Conservation (phyloP, 2,888 invertebrate species). For the Steinernema hermaphroditum region DNA sequence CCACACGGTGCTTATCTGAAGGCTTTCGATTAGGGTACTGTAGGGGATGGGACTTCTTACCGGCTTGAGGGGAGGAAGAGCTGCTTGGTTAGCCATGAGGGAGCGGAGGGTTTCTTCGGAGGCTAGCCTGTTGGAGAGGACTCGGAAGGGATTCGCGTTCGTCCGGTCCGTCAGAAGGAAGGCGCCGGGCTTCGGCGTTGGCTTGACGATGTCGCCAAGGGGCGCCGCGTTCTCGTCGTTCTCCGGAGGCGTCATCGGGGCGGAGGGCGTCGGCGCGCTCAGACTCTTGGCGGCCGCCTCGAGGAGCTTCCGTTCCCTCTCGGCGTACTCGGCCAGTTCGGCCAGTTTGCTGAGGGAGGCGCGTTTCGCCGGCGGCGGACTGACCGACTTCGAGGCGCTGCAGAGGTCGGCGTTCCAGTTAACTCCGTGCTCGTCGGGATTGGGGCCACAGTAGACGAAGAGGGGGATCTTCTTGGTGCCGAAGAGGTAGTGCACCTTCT, state of each 20-base stretch:
- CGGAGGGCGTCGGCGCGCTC: neutral
- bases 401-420: neutral
- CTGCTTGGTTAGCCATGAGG: neutral
- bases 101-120: neutral
- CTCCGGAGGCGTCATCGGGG: slow-evolving; percentile 9
- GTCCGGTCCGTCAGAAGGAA: neutral
- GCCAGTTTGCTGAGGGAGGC: neutral
- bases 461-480: slow-evolving; percentile 67
- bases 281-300: neutral
- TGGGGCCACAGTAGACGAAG: slow-evolving; percentile 65
- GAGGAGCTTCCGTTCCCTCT: slow-evolving; percentile 17
- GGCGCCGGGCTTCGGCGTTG: slow-evolving; percentile 5
- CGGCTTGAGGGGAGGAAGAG: neutral
- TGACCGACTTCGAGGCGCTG: neutral
- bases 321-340: slow-evolving; percentile 19
- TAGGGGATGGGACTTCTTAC: neutral
- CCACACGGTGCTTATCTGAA: slow-evolving; percentile 3
- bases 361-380: slow-evolving; percentile 14
- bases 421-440: slow-evolving; percentile 49
- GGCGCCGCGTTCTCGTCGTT: slow-evolving; percentile 21
- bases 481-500: slow-evolving; percentile 72
- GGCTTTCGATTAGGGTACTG: neutral
- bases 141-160: neutral
- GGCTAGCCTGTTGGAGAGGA: neutral
- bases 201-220: neutral